Evolutionary conservation across 1,140 invertebrate species (phyloP), one percentile per base, ranked within the genome.

Genomic region (Zaprionus ghesquierei): DNA sequence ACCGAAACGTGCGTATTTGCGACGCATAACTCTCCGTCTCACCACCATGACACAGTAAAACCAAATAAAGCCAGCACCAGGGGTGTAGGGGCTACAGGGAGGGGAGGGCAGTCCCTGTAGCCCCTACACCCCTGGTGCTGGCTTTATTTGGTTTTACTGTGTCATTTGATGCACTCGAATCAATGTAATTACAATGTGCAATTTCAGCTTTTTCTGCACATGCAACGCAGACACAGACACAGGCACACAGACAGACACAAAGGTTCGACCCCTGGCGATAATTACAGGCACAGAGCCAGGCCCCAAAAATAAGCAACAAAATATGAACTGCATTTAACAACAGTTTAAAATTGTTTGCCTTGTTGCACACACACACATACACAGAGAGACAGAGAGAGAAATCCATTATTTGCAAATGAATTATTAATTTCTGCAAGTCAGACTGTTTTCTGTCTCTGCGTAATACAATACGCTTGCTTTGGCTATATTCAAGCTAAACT

Each of bases 21-120:
- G n/a, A n/a, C n/a, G n/a, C n/a, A n/a, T n/a, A n/a, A n/a, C n/a
- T n/a, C n/a, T n/a, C n/a, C n/a, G n/a, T n/a, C n/a, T n/a, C n/a
- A n/a, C n/a, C n/a, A n/a, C n/a, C n/a, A 51, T 62, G 41, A 49
- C 41, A 60, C 38, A 60, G 58, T 13, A 12, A n/a, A 46, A 38
- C 33, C 20, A 27, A 44, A 44, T 20, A 20, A 50, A 12, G 12
- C 10, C 20, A 50, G 12, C 13, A n/a, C 1, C 6, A 38, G n/a
- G 5, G 35, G n/a, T 1, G 5, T n/a, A n/a, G n/a, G n/a, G n/a
- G n/a, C n/a, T n/a, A n/a, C n/a, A n/a, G n/a, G n/a, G n/a, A n/a
- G n/a, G n/a, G n/a, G n/a, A n/a, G n/a, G n/a, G n/a, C n/a, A n/a
- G n/a, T n/a, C n/a, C n/a, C n/a, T n/a, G n/a, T n/a, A n/a, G n/a